A percentile compares a stretch with the other conserved stretches of the same genome.
Evolutionary conservation across 2,888 invertebrate species (phyloP).

Genomic region (Pseudococcus viburni): DNA sequence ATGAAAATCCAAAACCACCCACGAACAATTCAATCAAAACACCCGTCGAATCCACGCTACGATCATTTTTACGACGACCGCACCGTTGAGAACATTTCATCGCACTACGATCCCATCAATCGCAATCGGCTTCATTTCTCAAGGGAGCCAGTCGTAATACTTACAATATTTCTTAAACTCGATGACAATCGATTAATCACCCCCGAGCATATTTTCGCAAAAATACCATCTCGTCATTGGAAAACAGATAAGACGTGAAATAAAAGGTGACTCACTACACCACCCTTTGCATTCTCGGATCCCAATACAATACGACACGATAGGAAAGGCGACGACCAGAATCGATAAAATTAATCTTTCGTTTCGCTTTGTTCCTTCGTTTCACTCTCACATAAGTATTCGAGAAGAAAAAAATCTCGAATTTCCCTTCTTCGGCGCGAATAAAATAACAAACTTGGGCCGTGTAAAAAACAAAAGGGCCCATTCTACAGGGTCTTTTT

Average conservation of each 20-base stretch:
- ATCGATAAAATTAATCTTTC: conserved; percentile 17
- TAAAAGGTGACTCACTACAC: conserved; percentile 13
- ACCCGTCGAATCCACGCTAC: too few species aligned
- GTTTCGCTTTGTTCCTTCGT: background rate
- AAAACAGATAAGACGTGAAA: background rate
- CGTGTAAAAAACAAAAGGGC: background rate
- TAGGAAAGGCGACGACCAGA: background rate
- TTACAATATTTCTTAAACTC: conserved; percentile 39
- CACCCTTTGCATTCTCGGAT: background rate
- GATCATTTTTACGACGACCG: too few species aligned
- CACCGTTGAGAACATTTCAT: too few species aligned
- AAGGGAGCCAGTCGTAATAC: background rate
- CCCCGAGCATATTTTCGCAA: conserved; percentile 30
- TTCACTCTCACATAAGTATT: background rate
- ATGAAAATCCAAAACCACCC: too few species aligned
- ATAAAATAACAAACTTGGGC: background rate
- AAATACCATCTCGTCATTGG: background rate
- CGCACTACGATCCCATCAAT: background rate
- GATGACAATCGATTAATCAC: conserved; percentile 43
- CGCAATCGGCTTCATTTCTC: conserved; percentile 21
- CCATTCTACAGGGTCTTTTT: background rate
- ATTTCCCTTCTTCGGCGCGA: background rate
- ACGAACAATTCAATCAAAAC: too few species aligned
- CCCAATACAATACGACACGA: background rate
- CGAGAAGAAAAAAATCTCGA: background rate